Evolutionary conservation across 2,888 invertebrate genomes (phyloP).

Genomic region (Euzetes globulus): DNA sequence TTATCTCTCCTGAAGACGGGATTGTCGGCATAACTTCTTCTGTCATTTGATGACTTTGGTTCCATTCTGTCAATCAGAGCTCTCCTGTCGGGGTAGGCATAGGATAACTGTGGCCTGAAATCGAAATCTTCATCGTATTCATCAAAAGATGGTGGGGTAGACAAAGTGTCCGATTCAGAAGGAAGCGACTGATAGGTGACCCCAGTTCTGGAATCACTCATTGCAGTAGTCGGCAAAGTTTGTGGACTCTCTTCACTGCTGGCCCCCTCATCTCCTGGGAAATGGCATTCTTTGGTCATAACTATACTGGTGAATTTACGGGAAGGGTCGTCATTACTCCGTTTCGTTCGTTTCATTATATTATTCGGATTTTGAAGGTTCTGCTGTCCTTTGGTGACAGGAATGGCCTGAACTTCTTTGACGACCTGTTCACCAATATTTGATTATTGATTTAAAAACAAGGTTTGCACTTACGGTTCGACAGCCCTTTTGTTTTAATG

Average conservation of each 20-base stretch:
- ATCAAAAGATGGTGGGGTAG: not conserved
- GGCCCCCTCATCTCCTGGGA: conserved; percentile 36
- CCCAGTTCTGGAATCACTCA: not conserved
- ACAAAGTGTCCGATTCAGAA: no score
- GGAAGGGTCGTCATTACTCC: not conserved
- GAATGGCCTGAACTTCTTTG: conserved; percentile 33
- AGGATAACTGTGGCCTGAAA: not conserved
- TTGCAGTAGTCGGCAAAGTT: not conserved
- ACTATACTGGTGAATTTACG: conserved; percentile 37
- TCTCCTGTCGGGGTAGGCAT: not conserved
- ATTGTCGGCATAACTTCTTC: conserved; percentile 5
- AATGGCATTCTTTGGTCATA: conserved; percentile 40
- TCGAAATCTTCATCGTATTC: conserved; percentile 17
- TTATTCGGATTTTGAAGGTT: not conserved
- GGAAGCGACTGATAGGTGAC: not conserved
- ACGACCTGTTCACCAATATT: conserved; percentile 34
- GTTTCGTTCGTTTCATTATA: not conserved
- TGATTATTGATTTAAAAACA: not conserved
- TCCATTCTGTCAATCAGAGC: not conserved
- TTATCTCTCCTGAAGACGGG: conserved; percentile 2
- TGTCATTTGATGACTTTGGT: not conserved
- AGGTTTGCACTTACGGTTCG: not conserved
- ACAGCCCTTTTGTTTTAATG: conserved; percentile 15
- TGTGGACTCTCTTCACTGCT: not conserved
- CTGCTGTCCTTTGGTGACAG: not conserved